Conservation (phyloP, 37 sponge, comb jelly and placozoan genomes). For the Cliona cf. orientalis region DNA sequence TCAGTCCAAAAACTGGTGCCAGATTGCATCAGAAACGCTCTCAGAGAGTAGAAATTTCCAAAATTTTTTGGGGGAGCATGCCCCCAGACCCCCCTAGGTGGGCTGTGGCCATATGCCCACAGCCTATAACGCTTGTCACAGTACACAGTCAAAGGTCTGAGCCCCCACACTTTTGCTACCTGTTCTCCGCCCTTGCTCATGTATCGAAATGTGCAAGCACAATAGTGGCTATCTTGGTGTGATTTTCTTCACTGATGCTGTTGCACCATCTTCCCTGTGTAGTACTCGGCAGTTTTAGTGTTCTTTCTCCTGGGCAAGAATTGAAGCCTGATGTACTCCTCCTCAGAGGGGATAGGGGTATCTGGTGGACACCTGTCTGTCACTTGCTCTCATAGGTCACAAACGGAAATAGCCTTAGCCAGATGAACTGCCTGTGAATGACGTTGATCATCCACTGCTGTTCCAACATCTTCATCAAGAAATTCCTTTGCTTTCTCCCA, state of each 20-base stretch:
- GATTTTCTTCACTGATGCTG: background rate
- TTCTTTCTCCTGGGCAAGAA: conserved; percentile 16
- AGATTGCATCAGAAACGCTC: no score
- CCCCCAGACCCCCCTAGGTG: no score
- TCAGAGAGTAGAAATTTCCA: no score
- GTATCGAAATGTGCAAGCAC: conserved; percentile 35
- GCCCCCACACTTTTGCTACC: no score
- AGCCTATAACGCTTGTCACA: no score
- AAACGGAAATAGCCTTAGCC: conserved; percentile 44
- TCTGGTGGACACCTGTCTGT: conserved; percentile 30
- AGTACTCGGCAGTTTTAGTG: background rate
- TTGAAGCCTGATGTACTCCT: conserved; percentile 10
- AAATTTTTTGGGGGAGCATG: no score
- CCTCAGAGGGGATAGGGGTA: conserved; percentile 25
- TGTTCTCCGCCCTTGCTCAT: no score
- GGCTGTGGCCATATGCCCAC: no score
- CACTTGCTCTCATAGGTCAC: conserved; percentile 13
- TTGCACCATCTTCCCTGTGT: conserved; percentile 21
- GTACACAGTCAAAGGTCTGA: no score
- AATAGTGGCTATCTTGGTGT: conserved; percentile 33
- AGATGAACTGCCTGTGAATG: conserved; percentile 35
- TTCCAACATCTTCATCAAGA: conserved; percentile 36
- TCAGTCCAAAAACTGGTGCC: no score
- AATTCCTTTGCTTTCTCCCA: conserved; percentile 33
- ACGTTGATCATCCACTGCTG: conserved; percentile 48